Percentiles rank a stretch among this genome's conserved stretches.
phyloP scores from a whole-genome alignment of 2,113 vertebrate species.

The Nothobranchius kuhntae region DNA sequence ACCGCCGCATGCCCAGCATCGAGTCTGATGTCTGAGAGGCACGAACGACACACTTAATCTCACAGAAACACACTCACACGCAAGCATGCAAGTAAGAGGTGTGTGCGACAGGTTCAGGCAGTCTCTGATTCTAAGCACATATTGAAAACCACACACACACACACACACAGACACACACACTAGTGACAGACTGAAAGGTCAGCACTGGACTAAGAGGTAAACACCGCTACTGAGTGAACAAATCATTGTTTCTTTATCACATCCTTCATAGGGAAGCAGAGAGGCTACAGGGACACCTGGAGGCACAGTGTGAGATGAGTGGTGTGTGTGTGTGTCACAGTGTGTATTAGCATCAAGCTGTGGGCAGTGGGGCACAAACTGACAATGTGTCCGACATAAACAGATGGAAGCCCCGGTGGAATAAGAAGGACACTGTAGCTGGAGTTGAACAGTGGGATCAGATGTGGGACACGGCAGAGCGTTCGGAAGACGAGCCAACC shows the following conservation, averaged over 20 bases:
- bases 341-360: slow-evolving; percentile 50
- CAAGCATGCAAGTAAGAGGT: slow-evolving; percentile 53
- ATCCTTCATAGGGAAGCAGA: slow-evolving; percentile 31
- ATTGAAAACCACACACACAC: background rate
- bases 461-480: slow-evolving; percentile 13
- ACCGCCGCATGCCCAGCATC: slow-evolving; percentile 98
- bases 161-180: slow-evolving; percentile 37
- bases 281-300: slow-evolving; percentile 58
- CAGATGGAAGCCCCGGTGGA: slow-evolving; percentile 39
- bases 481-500: slow-evolving; percentile 44
- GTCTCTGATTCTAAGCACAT: slow-evolving; percentile 60
- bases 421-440: slow-evolving; percentile 37
- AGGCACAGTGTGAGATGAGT: slow-evolving; percentile 44
- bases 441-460: slow-evolving; percentile 32
- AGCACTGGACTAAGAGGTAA: slow-evolving; percentile 44
- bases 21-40: slow-evolving; percentile 94
- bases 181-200: slow-evolving; percentile 12
- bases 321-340: slow-evolving; percentile 38
- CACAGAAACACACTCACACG: slow-evolving; percentile 49
- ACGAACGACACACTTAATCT: slow-evolving; percentile 33
- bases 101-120: slow-evolving; percentile 57
- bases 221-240: slow-evolving; percentile 50
- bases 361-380: slow-evolving; percentile 49
- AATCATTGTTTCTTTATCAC: slow-evolving; percentile 53
- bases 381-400: slow-evolving; percentile 42